phyloP scores from a whole-genome alignment of 1,140 invertebrate genomes.

The Holotrichia oblita region DNA sequence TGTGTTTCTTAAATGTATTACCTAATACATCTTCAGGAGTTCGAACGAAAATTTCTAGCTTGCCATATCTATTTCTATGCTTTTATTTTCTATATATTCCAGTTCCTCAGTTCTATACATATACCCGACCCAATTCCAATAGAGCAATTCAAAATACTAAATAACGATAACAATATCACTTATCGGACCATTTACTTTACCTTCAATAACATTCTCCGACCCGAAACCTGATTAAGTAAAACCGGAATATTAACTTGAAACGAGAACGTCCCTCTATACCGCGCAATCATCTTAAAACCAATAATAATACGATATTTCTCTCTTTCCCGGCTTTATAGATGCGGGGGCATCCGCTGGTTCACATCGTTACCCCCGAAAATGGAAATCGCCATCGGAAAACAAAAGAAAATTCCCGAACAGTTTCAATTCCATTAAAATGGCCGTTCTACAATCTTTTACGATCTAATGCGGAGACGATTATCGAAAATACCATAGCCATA shows the following conservation, averaged over 20 bases:
- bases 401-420: background rate
- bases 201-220: background rate
- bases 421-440: constrained; percentile 21
- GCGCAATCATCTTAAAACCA: constrained; percentile 1
- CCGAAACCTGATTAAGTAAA: background rate
- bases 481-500: background rate
- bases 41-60: no score
- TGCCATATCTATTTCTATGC: no score
- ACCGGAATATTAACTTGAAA: background rate
- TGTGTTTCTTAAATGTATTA: no score
- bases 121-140: no score
- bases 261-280: background rate
- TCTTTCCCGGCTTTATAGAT: background rate
- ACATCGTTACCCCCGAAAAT: background rate
- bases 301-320: background rate
- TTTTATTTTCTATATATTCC: no score
- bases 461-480: constrained; percentile 12
- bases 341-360: background rate
- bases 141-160: background rate
- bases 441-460: constrained; percentile 20
- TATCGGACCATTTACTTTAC: background rate
- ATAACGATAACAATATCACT: background rate
- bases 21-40: no score
- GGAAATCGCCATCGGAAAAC: constrained; percentile 5
- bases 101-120: no score